Percentiles rank a stretch among this genome's conserved stretches.
Evolutionary conservation across 2,113 vertebrate species (phyloP).

Genomic region (Cynocephalus volans): DNA sequence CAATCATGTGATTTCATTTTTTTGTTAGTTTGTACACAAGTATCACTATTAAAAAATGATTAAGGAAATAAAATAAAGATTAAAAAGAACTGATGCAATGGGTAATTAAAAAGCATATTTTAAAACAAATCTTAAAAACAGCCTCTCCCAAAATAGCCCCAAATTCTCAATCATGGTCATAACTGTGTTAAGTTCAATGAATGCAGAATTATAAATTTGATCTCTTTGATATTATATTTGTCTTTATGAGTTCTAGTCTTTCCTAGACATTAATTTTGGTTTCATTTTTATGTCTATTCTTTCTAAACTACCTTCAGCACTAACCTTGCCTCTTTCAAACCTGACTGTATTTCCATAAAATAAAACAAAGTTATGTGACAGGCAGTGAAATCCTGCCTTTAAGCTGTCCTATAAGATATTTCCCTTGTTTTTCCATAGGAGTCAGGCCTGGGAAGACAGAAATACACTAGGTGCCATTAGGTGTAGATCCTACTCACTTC

Average conservation of each 20-base stretch:
- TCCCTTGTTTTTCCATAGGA: neutral
- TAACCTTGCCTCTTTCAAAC: neutral
- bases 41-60: neutral
- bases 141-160: too few relatives aligned
- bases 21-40: neutral
- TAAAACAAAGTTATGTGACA: neutral
- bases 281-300: neutral
- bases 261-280: neutral
- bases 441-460: neutral
- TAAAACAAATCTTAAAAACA: neutral
- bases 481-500: neutral
- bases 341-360: neutral
- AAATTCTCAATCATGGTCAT: neutral
- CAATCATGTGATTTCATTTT: neutral
- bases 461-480: neutral
- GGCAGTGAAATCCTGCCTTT: neutral
- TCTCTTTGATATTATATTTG: neutral
- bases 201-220: neutral
- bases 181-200: neutral
- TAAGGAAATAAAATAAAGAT: neutral
- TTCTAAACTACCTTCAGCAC: neutral
- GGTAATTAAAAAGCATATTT: neutral
- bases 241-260: constrained; percentile 3
- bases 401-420: neutral
- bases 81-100: neutral